Evolutionary conservation across 2,113 vertebrate species (phyloP), one percentile per base, ranked within the genome.

Genomic region (Trematocara zebra): DNA sequence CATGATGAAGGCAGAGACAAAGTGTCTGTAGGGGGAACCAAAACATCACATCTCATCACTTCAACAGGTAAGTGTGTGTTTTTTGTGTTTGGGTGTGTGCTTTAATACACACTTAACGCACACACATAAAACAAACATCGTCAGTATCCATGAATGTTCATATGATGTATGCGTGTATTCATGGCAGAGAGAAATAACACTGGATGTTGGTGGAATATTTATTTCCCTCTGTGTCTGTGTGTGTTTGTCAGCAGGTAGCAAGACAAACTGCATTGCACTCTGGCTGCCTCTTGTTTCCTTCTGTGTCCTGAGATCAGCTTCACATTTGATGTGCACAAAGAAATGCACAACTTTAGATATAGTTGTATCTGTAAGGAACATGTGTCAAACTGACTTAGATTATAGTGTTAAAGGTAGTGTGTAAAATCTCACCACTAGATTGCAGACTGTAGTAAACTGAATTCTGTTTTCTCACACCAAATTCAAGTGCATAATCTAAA

Each of bases 1-100:
- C 69, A 84, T 23, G 37, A 7, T 52, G 44, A 78, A 67, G 82
- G 81, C 87, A 86, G 74, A 85, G 85, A 85, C 74, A 83, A 72
- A 83, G 79, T 87, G 85, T 81, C 28, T 81, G 56, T 20, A 54
- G 54, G 37, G 72, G 37, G 61, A 37, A 82, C 59, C 49, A 37
- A 86, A 47, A 64, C 49, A 82, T 78, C 56, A 74, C 81, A 89
- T 37, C 64, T 87, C 53, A 81, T 88, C 59, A 61, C 31, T 74
- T 59, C 35, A 59, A 17, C 35, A 80, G 40, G 42, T 74, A 12
- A 20, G 11, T 74, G 35, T 49, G 49, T 85, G 20, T 44, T 72
- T 44, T 49, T 81, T 64, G 57, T 78, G 49, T 72, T 8, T 69
- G n/a, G 11, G 14, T 53, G 10, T 82, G 6, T 35, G 31, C 17